A percentile compares a stretch with the other conserved stretches of the same genome.
These are phyloP conservation scores for Anthonomus grandis DNA, from an alignment of 1,140 invertebrate genomes.

Conservation along the genomic window DNA sequence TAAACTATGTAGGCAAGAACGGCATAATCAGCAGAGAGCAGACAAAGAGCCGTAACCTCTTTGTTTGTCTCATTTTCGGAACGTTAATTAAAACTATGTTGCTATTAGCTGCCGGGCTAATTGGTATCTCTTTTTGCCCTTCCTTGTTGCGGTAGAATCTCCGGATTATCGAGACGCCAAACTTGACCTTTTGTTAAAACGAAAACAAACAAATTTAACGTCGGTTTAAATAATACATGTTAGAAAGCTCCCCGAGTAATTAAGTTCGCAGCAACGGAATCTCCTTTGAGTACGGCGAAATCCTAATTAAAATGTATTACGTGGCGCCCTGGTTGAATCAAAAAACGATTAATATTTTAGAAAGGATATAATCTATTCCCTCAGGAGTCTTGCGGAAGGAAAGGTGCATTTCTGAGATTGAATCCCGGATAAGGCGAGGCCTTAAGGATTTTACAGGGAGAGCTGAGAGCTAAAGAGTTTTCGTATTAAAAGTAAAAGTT, in stretches of 20 bases:
- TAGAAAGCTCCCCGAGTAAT: conserved; percentile 8
- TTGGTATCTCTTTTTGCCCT: too few relatives aligned
- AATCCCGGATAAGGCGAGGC: conserved; percentile 15
- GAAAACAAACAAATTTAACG: too few relatives aligned
- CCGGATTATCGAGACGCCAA: too few relatives aligned
- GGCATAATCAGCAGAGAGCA: too few relatives aligned
- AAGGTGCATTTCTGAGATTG: conserved; percentile 12
- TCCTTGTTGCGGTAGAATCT: too few relatives aligned
- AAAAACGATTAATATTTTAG: conserved; percentile 44
- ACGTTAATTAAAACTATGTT: too few relatives aligned
- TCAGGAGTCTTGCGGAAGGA: conserved; percentile 3
- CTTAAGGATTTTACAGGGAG: not conserved
- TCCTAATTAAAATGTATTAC: conserved; percentile 41
- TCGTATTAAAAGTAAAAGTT: not conserved
- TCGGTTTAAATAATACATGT: too few relatives aligned
- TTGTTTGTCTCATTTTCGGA: too few relatives aligned
- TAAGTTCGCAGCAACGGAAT: conserved; percentile 4
- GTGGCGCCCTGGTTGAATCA: conserved; percentile 39
- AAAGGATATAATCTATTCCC: conserved; percentile 39
- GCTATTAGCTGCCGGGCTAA: too few relatives aligned
- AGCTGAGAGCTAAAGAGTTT: not conserved
- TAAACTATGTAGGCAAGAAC: too few relatives aligned
- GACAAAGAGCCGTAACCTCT: too few relatives aligned
- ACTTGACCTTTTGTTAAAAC: too few relatives aligned
- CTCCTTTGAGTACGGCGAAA: conserved; percentile 9